Conservation (phyloP, 2,113 vertebrate genomes). For the Brachypteracias leptosomus region DNA sequence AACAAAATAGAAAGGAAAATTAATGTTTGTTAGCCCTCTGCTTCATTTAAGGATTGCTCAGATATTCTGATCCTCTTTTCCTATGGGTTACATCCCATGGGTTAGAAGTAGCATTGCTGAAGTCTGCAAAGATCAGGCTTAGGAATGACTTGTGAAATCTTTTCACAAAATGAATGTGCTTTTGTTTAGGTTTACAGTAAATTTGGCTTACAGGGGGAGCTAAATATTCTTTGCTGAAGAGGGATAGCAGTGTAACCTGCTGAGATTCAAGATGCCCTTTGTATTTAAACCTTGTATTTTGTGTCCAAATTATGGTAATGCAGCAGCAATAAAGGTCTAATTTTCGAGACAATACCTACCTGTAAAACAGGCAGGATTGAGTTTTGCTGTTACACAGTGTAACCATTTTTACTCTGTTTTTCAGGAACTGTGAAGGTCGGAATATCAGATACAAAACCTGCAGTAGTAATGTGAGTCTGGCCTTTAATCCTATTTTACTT, state of each 20-base stretch:
- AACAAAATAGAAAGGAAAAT: not conserved
- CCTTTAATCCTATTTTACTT: slow-evolving; percentile 27
- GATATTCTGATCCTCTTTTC: not conserved
- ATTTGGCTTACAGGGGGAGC: not conserved
- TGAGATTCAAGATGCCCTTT: not conserved
- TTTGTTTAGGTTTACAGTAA: slow-evolving; percentile 9
- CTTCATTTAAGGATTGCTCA: not conserved
- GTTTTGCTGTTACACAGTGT: not conserved
- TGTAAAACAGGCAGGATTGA: not conserved
- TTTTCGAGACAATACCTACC: not conserved
- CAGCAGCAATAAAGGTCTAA: not conserved
- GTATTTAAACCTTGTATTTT: not conserved
- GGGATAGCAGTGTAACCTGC: not conserved
- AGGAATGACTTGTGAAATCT: not conserved
- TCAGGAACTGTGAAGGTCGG: slow-evolving; percentile 89
- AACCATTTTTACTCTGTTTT: slow-evolving; percentile 30
- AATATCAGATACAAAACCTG: slow-evolving; percentile 94
- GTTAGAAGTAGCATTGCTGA: not conserved
- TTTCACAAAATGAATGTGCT: not conserved
- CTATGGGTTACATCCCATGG: not conserved
- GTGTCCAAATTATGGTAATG: not conserved
- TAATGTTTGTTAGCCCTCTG: not conserved
- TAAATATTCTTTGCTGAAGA: not conserved
- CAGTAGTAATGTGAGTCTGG: slow-evolving; percentile 88
- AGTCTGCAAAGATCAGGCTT: not conserved